phyloP scores from a whole-genome alignment of 2,797 vertebrate genomes.

The Manis javanica region DNA sequence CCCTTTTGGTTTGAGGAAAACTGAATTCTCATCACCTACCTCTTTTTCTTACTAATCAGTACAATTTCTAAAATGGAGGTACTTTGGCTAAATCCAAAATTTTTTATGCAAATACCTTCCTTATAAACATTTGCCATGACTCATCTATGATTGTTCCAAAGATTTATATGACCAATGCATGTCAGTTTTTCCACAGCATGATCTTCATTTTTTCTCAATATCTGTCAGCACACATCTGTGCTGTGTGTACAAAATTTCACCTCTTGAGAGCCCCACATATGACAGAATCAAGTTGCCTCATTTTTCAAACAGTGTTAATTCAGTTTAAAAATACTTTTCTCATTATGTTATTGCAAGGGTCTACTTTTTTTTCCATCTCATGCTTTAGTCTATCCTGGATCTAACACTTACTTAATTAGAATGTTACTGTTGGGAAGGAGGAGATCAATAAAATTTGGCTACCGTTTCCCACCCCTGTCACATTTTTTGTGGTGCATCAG shows the following conservation, averaged over 20 bases:
- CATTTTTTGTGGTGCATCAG: background rate
- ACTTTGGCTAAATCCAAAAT: background rate
- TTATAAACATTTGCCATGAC: conserved; percentile 54
- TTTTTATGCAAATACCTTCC: conserved; percentile 56
- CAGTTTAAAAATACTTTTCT: conserved; percentile 69
- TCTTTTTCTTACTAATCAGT: conserved; percentile 18
- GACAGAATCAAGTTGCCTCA: conserved; percentile 62
- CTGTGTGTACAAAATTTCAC: conserved; percentile 43
- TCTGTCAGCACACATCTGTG: conserved; percentile 69
- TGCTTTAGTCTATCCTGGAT: background rate
- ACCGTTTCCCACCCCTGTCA: background rate
- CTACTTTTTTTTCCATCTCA: conserved; percentile 51
- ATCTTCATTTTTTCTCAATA: conserved; percentile 32
- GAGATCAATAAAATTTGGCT: background rate
- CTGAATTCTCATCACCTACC: background rate
- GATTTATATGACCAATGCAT: conserved; percentile 13
- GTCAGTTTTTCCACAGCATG: conserved; percentile 30
- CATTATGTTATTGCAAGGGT: conserved; percentile 53
- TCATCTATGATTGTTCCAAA: conserved; percentile 42
- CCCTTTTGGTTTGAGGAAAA: background rate
- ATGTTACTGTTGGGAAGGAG: background rate
- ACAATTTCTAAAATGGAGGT: conserved; percentile 8
- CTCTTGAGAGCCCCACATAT: conserved; percentile 64
- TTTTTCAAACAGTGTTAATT: conserved; percentile 76
- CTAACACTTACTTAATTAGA: conserved; percentile 47